Percentiles rank a stretch among this genome's conserved stretches.
These are phyloP conservation scores for Blastobasis adustella DNA, from an alignment of 2,888 invertebrate genomes.

Conservation along the genomic window DNA sequence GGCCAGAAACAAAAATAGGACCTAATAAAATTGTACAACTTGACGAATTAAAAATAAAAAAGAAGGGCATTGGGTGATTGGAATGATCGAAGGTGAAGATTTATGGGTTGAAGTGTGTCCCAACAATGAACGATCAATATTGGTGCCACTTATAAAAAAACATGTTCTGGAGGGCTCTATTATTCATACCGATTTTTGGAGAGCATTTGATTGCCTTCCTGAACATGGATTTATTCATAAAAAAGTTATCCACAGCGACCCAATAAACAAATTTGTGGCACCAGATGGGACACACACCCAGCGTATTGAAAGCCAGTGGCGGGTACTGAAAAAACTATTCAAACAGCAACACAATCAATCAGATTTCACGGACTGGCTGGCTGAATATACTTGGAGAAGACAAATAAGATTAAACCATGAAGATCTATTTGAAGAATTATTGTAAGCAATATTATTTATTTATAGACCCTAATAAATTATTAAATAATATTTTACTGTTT, in stretches of 20 bases:
- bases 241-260: background rate
- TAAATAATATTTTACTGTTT: too few species aligned
- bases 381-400: too few species aligned
- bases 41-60: background rate
- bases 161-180: background rate
- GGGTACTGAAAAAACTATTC: background rate
- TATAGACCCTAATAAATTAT: too few species aligned
- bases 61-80: background rate
- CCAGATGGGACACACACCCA: background rate
- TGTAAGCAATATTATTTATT: too few species aligned
- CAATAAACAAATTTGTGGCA: background rate
- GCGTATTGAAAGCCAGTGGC: background rate
- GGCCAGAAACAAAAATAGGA: background rate
- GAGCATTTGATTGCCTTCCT: background rate
- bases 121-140: background rate
- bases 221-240: background rate
- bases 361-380: too few species aligned
- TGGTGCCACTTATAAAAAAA: background rate
- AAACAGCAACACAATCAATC: too few species aligned
- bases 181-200: background rate
- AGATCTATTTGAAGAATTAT: too few species aligned
- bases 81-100: background rate
- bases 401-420: too few species aligned
- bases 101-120: background rate
- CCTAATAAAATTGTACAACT: background rate